Evolutionary conservation across 2,797 vertebrate species (phyloP).

Genomic region (Babyrousa celebensis): DNA sequence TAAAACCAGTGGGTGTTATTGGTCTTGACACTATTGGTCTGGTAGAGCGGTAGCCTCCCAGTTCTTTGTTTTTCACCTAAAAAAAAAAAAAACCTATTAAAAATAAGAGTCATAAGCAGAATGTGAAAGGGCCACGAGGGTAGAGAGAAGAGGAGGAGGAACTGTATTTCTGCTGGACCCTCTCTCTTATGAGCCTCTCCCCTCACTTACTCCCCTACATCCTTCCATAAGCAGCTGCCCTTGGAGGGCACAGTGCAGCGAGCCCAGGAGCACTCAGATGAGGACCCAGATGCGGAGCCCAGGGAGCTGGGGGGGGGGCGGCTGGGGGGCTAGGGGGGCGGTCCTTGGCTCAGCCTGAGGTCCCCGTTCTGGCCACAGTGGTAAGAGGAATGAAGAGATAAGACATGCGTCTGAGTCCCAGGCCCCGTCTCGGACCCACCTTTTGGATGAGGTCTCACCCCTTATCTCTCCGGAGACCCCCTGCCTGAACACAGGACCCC

Average conservation of each 20-base stretch:
- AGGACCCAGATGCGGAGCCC: background rate
- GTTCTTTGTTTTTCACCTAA: conserved; percentile 40
- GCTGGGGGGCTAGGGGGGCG: no score
- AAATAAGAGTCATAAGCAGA: background rate
- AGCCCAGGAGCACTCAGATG: background rate
- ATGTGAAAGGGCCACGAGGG: background rate
- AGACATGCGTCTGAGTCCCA: background rate
- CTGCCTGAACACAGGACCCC: background rate
- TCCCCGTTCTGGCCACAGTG: background rate
- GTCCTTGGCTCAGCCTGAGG: fast-evolving
- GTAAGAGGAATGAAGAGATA: background rate
- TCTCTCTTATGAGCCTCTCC: background rate
- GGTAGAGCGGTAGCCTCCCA: background rate
- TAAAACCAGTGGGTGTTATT: conserved; percentile 55
- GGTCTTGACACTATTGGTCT: conserved; percentile 7
- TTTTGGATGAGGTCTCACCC: background rate
- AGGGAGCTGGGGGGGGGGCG: no score
- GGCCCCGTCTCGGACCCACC: background rate
- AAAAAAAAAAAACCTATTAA: background rate
- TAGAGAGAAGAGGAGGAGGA: background rate
- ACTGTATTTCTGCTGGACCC: background rate
- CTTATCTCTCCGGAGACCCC: background rate
- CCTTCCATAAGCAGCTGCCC: background rate
- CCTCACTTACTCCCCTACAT: background rate
- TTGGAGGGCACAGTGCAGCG: fast-evolving